Percentiles rank a stretch among this genome's conserved stretches.
These are phyloP conservation scores for Scotopteryx bipunctaria DNA, from an alignment of 2,888 invertebrate species.

Conservation along the genomic window DNA sequence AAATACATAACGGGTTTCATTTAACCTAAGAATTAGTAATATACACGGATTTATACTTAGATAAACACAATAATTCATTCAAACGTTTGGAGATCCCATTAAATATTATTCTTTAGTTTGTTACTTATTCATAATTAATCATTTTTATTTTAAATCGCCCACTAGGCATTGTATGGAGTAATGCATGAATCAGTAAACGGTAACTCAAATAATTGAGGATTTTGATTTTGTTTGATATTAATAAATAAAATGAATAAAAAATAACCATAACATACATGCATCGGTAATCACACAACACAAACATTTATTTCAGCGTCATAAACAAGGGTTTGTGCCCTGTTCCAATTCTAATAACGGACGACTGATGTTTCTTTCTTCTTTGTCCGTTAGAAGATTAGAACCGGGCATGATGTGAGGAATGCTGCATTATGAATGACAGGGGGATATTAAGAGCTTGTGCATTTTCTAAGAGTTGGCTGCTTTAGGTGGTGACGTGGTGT, in stretches of 20 bases:
- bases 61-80: conserved; percentile 11
- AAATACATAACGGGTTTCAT: conserved; percentile 42
- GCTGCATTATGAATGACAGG: conserved; percentile 22
- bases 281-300: not conserved
- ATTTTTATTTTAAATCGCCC: no score
- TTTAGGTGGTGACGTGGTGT: conserved; percentile 94
- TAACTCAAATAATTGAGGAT: not conserved
- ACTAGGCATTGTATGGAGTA: no score
- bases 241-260: not conserved
- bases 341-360: no score
- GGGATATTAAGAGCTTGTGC: conserved; percentile 15
- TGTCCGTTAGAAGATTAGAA: no score
- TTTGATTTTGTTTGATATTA: conserved; percentile 18
- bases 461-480: conserved; percentile 9
- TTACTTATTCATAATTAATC: not conserved
- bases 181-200: not conserved
- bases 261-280: not conserved
- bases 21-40: conserved; percentile 18
- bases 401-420: no score
- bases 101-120: not conserved
- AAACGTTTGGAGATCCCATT: not conserved
- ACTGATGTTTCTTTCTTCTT: no score
- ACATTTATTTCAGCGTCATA: not conserved
- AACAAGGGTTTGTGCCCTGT: no score
- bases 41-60: not conserved